phyloP scores from a whole-genome alignment of 2,888 invertebrate genomes.

The Sinopyrophorus schimmeli region DNA sequence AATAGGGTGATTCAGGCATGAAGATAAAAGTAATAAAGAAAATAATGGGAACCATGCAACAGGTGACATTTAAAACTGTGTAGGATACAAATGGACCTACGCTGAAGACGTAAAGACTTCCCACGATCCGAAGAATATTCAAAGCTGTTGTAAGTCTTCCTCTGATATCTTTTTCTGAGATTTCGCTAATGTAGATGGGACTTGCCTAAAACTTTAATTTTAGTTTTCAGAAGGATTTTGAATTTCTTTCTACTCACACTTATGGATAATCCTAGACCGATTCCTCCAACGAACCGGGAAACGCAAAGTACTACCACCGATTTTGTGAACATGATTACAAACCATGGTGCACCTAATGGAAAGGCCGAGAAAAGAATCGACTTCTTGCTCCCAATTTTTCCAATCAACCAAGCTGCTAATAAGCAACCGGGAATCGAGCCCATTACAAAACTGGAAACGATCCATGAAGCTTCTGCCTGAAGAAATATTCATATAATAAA shows the following conservation, averaged over 20 bases:
- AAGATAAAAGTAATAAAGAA: constrained; percentile 51
- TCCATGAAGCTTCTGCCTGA: constrained; percentile 59
- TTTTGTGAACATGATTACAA: constrained; percentile 36
- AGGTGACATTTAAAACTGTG: constrained; percentile 46
- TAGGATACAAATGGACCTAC: constrained; percentile 52
- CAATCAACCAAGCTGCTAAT: constrained; percentile 60
- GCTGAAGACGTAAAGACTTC: constrained; percentile 50
- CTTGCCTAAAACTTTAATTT: constrained; percentile 51
- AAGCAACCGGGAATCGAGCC: constrained; percentile 62
- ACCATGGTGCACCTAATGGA: constrained; percentile 60
- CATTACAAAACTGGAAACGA: constrained; percentile 60
- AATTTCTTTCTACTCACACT: constrained; percentile 18
- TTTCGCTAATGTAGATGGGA: constrained; percentile 53
- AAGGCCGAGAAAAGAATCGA: constrained; percentile 58
- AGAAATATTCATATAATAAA: too few relatives aligned
- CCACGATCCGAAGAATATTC: constrained; percentile 51
- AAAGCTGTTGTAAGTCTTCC: constrained; percentile 49
- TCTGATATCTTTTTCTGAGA: constrained; percentile 56
- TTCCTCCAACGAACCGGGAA: constrained; percentile 67
- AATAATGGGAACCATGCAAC: constrained; percentile 47
- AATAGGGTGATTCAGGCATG: constrained; percentile 58
- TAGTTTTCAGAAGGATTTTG: too few relatives aligned
- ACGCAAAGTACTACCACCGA: constrained; percentile 59
- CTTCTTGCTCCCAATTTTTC: constrained; percentile 60
- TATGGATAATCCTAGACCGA: constrained; percentile 64